Evolutionary conservation across 2,113 vertebrate species (phyloP).

Genomic region (Hippocampus abdominalis): DNA sequence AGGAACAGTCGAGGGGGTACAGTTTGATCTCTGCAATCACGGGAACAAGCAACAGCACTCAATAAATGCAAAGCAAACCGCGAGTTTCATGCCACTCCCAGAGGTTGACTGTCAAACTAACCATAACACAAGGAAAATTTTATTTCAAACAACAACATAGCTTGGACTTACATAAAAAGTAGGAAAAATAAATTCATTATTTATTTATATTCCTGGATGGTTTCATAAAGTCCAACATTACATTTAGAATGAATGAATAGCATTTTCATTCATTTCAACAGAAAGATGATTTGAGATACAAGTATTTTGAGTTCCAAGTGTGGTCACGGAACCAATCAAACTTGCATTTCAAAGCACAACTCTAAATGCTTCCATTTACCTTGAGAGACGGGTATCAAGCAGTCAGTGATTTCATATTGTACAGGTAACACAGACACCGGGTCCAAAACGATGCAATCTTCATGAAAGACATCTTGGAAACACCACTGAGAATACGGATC

Average conservation of each 20-base stretch:
- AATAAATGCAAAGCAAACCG: not conserved
- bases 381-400: conserved; percentile 73
- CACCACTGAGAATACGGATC: conserved; percentile 82
- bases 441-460: conserved; percentile 92
- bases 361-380: conserved; percentile 61
- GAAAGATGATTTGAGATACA: no score
- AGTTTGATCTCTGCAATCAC: conserved; percentile 74
- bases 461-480: conserved; percentile 85
- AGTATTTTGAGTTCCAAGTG: no score
- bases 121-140: not conserved
- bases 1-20: conserved; percentile 81
- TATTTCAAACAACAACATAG: not conserved
- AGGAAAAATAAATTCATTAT: no score
- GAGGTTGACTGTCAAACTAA: not conserved
- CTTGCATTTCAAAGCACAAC: no score
- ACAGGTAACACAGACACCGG: conserved; percentile 80
- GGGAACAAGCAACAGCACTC: not conserved
- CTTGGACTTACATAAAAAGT: no score
- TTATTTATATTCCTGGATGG: no score
- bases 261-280: no score
- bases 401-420: conserved; percentile 84
- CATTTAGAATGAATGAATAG: no score
- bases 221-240: no score
- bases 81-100: no score
- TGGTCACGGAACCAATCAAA: no score